Evolutionary conservation across 2,113 vertebrate genomes (phyloP).

Genomic region (Ramphastos sulfuratus): DNA sequence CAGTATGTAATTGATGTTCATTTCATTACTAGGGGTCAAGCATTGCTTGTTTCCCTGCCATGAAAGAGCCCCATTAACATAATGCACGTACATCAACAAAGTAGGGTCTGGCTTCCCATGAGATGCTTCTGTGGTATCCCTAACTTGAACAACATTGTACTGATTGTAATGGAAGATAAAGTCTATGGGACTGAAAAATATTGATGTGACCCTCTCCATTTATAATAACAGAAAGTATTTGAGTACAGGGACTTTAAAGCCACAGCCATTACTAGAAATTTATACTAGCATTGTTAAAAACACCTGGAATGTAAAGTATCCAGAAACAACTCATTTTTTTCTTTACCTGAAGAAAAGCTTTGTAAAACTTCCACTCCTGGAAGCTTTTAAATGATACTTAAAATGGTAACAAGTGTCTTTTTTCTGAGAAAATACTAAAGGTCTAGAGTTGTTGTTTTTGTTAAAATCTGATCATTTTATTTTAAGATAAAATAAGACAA

Average conservation of each 20-base stretch:
- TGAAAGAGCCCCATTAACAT: background rate
- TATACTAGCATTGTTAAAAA: background rate
- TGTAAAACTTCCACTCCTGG: background rate
- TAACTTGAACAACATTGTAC: background rate
- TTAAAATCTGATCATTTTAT: background rate
- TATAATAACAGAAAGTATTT: background rate
- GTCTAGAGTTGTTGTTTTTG: background rate
- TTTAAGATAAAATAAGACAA: conserved; percentile 2
- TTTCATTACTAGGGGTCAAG: background rate
- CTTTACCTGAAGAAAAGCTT: background rate
- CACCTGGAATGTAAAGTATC: background rate
- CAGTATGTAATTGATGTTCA: background rate
- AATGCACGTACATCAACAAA: background rate
- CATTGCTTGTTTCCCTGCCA: background rate
- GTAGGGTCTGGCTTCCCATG: background rate
- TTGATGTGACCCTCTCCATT: background rate
- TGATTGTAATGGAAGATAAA: background rate
- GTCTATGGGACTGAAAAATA: background rate
- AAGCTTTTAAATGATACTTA: background rate
- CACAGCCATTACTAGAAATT: background rate
- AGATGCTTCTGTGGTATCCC: background rate
- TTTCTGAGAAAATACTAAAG: background rate
- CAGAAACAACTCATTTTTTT: background rate
- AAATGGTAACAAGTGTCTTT: background rate
- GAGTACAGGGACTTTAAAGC: background rate